phyloP scores from a whole-genome alignment of 2,888 invertebrate species.

The Dusona sp. region DNA sequence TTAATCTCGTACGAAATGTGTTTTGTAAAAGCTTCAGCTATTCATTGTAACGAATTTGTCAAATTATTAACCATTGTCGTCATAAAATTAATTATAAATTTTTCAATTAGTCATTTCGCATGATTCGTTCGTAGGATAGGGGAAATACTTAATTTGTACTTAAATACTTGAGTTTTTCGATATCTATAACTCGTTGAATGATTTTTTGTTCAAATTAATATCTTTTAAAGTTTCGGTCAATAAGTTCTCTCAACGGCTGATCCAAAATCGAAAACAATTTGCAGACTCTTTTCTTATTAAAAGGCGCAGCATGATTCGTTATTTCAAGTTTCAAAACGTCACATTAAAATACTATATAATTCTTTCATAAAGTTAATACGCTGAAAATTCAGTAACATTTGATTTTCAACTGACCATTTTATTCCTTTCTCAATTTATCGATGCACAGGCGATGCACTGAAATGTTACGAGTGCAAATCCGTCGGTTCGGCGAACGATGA shows the following conservation, averaged over 20 bases:
- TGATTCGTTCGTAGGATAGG: no score
- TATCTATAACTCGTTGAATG: background rate
- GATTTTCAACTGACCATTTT: background rate
- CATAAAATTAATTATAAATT: background rate
- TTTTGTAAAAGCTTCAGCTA: background rate
- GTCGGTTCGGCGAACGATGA: conserved; percentile 66
- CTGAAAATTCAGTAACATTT: background rate
- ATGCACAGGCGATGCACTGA: conserved; percentile 74
- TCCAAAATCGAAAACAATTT: no score
- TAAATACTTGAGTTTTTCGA: background rate
- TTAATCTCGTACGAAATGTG: background rate
- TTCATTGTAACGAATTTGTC: background rate
- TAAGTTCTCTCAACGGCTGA: no score
- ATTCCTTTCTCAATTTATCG: background rate
- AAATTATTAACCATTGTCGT: background rate
- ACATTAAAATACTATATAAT: background rate
- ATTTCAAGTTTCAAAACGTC: background rate
- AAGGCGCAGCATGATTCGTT: no score
- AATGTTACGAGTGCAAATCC: conserved; percentile 78
- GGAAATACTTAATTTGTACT: no score
- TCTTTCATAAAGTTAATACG: background rate
- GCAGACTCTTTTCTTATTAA: no score
- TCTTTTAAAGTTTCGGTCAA: no score
- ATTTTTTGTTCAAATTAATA: background rate
- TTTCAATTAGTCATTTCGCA: background rate